Conservation (phyloP, 2,797 vertebrate species). For the Sebastes diaconus region DNA sequence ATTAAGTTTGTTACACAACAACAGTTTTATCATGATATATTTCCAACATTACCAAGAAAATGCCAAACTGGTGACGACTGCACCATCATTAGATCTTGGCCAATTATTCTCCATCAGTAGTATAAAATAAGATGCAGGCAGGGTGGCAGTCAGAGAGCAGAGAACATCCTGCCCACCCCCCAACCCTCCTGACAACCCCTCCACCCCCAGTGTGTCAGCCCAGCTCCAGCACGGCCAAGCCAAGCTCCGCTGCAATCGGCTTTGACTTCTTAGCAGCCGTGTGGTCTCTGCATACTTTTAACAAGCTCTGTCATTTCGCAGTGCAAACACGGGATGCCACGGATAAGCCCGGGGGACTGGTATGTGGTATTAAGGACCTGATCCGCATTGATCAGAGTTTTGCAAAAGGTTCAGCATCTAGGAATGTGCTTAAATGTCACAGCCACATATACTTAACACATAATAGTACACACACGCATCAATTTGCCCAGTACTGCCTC, state of each 20-base stretch:
- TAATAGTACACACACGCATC: background rate
- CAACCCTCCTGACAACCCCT: background rate
- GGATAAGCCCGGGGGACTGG: conserved; percentile 45
- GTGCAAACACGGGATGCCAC: conserved; percentile 47
- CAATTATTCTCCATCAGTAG: conserved; percentile 9
- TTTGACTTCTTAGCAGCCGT: conserved; percentile 61
- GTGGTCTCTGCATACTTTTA: conserved; percentile 65
- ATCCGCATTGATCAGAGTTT: conserved; percentile 39
- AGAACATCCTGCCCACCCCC: background rate
- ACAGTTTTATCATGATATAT: no score
- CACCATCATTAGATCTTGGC: conserved; percentile 23
- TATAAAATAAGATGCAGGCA: background rate
- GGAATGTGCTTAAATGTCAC: conserved; percentile 25
- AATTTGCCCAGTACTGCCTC: background rate
- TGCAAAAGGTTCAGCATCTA: background rate
- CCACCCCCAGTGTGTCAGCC: conserved; percentile 5
- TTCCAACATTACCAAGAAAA: conserved; percentile 32
- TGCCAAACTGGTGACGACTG: background rate
- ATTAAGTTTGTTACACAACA: no score
- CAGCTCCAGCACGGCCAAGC: background rate
- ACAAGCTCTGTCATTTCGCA: conserved; percentile 67
- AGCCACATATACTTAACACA: background rate
- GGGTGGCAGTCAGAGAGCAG: background rate
- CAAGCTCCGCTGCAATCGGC: conserved; percentile 50
- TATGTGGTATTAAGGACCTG: conserved; percentile 43